Evolutionary conservation across 2,113 vertebrate genomes (phyloP).

Genomic region (Salvelinus alpinus): DNA sequence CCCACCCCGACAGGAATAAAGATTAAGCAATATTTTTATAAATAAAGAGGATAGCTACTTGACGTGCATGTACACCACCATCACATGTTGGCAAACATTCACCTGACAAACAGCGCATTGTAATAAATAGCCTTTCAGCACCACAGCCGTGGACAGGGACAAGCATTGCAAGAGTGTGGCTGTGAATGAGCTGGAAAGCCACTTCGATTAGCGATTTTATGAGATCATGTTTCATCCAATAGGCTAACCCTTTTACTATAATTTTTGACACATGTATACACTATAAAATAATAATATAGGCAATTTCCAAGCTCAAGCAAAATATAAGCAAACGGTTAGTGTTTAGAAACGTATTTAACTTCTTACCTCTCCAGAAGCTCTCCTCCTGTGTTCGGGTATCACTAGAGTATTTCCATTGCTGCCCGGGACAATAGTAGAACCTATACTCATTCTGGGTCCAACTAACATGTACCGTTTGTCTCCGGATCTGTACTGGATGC

Average conservation of each 20-base stretch:
- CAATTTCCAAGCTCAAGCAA: no score
- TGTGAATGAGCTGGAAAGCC: no score
- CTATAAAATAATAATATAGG: no score
- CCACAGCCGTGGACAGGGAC: not conserved
- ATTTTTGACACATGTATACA: no score
- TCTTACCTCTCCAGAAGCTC: constrained; percentile 52
- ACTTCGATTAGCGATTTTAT: not conserved
- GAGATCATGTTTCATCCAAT: not conserved
- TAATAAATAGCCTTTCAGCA: not conserved
- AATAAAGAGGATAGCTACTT: no score
- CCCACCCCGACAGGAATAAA: no score
- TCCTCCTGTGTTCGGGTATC: constrained; percentile 28
- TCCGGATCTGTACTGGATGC: constrained; percentile 23
- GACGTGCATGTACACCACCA: no score
- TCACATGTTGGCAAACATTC: not conserved
- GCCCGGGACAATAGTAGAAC: constrained; percentile 7
- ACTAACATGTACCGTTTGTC: constrained; percentile 27
- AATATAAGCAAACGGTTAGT: no score
- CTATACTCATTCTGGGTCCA: constrained; percentile 23
- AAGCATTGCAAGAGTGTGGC: no score
- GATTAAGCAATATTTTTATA: no score
- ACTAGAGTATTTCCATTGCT: constrained; percentile 41
- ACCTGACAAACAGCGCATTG: no score
- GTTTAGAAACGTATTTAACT: not conserved
- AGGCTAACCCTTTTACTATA: not conserved